Evolutionary conservation across 2,113 vertebrate species (phyloP).

Genomic region (Ophthalmolycus amberensis): DNA sequence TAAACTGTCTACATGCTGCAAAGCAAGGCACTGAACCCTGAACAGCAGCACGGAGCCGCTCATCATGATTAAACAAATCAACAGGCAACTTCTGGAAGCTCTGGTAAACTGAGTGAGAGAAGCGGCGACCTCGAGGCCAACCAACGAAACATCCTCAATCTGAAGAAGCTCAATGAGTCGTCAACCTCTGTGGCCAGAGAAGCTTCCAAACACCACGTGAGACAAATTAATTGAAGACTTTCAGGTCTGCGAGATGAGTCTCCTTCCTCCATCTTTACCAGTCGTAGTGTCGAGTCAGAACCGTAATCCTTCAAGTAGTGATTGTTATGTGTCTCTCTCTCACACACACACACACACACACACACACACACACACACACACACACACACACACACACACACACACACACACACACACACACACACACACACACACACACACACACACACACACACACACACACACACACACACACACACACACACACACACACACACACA

Average conservation of each 20-base stretch:
- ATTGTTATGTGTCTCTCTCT: not conserved
- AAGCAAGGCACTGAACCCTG: constrained; percentile 30
- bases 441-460: not conserved
- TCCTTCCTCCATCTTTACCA: constrained; percentile 6
- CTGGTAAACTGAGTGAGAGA: not conserved
- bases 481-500: constrained; percentile 3
- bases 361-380: constrained; percentile 2
- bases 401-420: not conserved
- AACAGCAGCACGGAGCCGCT: constrained; percentile 15
- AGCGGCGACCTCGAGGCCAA: not conserved
- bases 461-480: not conserved
- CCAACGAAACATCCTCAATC: not conserved
- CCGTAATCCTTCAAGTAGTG: constrained; percentile 21
- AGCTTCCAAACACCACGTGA: not conserved
- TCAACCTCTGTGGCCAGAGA: not conserved
- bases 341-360: not conserved
- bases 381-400: constrained; percentile 10
- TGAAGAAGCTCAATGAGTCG: not conserved
- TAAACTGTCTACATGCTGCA: not conserved
- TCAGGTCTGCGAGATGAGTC: constrained; percentile 1
- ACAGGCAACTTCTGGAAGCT: constrained; percentile 5
- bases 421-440: not conserved
- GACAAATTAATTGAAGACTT: not conserved
- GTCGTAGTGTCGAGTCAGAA: constrained; percentile 12
- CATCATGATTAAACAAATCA: not conserved